Percentiles rank a stretch among this genome's conserved stretches.
Evolutionary conservation across 1,140 invertebrate species (phyloP).

Genomic region (Chironomus striatipennis): DNA sequence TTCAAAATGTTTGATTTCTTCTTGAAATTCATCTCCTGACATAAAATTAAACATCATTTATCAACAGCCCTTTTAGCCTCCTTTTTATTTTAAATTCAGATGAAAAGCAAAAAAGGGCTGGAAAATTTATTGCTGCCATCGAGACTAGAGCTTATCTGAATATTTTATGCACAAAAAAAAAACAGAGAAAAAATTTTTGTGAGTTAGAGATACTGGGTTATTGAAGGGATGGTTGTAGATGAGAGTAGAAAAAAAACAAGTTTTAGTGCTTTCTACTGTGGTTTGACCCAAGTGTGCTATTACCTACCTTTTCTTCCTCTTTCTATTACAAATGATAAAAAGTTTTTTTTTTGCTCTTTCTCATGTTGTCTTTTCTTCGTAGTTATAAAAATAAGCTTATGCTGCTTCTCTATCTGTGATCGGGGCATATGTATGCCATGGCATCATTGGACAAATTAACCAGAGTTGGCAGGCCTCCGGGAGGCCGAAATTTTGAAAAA

Average conservation of each 20-base stretch:
- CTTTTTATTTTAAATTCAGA: not conserved
- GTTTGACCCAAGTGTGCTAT: conserved; percentile 6
- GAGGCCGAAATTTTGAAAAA: too few relatives aligned
- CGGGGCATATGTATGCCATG: too few relatives aligned
- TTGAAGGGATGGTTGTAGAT: too few relatives aligned
- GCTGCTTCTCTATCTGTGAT: too few relatives aligned
- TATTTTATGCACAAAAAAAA: not conserved
- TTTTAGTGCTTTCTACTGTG: conserved; percentile 6
- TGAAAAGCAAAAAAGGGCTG: not conserved
- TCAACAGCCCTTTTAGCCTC: too few relatives aligned
- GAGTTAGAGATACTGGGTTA: not conserved
- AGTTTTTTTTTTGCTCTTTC: not conserved
- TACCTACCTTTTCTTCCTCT: not conserved
- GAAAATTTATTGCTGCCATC: not conserved
- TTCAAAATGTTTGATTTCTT: too few relatives aligned
- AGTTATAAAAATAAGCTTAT: too few relatives aligned
- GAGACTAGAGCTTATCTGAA: conserved; percentile 12
- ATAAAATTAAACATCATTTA: too few relatives aligned
- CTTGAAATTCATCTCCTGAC: too few relatives aligned
- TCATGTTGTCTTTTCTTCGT: too few relatives aligned
- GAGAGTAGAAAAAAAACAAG: not conserved
- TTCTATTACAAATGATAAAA: not conserved
- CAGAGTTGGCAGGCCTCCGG: not conserved
- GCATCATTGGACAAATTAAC: conserved; percentile 13
- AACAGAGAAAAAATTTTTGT: not conserved